Evolutionary conservation across 2,113 vertebrate genomes (phyloP).

Genomic region (Pachypanchax playfairii): DNA sequence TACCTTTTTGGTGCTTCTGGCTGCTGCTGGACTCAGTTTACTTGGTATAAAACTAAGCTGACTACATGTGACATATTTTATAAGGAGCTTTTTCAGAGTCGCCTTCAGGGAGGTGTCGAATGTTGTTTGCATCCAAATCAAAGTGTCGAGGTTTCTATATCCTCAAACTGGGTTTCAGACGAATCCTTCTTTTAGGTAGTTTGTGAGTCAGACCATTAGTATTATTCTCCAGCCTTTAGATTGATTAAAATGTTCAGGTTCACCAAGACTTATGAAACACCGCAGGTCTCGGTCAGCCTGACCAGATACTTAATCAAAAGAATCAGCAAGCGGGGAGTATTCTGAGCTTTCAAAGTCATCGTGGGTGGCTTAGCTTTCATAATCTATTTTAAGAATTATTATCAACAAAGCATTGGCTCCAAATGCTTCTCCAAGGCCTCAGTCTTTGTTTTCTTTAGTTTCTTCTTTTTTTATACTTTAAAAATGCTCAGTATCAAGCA

Average conservation of each 20-base stretch:
- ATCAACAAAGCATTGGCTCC: neutral
- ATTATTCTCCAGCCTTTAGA: neutral
- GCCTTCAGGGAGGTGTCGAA: neutral
- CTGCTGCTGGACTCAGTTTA: too few relatives aligned
- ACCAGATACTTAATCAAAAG: conserved; percentile 6
- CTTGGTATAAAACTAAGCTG: neutral
- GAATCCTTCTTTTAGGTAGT: neutral
- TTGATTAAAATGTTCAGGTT: neutral
- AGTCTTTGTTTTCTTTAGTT: too few relatives aligned
- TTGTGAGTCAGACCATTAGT: neutral
- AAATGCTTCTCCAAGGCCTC: too few relatives aligned
- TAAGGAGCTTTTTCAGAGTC: too few relatives aligned
- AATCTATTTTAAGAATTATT: neutral
- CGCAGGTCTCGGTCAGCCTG: neutral
- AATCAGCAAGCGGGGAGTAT: neutral
- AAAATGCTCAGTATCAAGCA: too few relatives aligned
- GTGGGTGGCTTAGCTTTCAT: neutral
- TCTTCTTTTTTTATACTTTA: too few relatives aligned
- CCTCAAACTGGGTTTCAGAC: neutral
- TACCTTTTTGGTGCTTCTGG: too few relatives aligned
- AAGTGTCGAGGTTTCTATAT: neutral
- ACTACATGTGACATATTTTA: neutral
- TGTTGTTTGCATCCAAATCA: too few relatives aligned
- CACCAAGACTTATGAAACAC: neutral
- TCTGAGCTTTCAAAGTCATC: neutral